phyloP scores from a whole-genome alignment of 2,113 vertebrate species.

The Eira barbara region DNA sequence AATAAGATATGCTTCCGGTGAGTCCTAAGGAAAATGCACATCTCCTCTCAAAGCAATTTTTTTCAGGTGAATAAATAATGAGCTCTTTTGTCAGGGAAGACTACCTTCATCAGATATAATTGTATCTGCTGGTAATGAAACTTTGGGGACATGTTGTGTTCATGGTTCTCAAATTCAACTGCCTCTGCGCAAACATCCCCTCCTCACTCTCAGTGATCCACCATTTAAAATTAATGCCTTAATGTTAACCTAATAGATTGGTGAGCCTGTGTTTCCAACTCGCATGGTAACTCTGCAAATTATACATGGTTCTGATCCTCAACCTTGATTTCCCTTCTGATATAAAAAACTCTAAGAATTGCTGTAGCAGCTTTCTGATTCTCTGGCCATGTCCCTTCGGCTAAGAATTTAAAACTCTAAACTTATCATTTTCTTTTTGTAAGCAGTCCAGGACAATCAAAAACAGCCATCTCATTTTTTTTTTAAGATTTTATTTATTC shows the following conservation, averaged over 20 bases:
- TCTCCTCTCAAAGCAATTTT: neutral
- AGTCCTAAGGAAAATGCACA: neutral
- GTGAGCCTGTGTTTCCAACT: neutral
- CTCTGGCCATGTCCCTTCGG: neutral
- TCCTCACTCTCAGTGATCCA: neutral
- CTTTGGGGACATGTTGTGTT: neutral
- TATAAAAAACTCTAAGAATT: neutral
- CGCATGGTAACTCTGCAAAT: neutral
- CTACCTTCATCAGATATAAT: neutral
- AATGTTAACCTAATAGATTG: neutral
- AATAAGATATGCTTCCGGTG: neutral
- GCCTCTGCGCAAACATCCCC: neutral
- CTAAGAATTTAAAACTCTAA: neutral
- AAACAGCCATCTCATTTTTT: neutral
- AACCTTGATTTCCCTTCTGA: neutral
- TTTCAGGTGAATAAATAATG: slow-evolving; percentile 10
- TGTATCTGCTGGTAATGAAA: neutral
- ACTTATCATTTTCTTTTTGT: neutral
- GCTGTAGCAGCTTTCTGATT: neutral
- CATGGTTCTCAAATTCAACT: neutral
- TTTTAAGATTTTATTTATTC: no score
- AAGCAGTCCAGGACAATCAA: neutral
- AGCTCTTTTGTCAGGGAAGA: neutral
- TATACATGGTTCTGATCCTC: neutral
- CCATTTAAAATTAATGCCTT: neutral